Evolutionary conservation across 2,888 invertebrate species (phyloP).

Genomic region (Isoperla grammatica): DNA sequence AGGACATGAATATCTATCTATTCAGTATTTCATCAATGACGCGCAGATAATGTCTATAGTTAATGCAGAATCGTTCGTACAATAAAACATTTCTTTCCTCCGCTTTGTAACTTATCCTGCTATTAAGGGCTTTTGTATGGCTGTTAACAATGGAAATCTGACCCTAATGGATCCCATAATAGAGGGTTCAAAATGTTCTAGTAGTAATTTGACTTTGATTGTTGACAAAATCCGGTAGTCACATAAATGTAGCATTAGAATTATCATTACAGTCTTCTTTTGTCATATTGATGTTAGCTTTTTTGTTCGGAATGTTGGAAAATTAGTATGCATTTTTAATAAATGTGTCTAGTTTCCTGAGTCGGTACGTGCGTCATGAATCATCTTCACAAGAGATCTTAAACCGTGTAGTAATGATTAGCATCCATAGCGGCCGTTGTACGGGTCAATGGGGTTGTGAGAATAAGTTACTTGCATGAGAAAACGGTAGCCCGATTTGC

Average conservation of each 20-base stretch:
- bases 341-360: too few species aligned
- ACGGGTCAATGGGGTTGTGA: too few species aligned
- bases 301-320: too few species aligned
- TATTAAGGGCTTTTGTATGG: not conserved
- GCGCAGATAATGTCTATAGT: not conserved
- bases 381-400: too few species aligned
- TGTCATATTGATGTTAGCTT: too few species aligned
- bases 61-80: not conserved
- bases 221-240: not conserved
- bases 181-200: not conserved
- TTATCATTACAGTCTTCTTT: too few species aligned
- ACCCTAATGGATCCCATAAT: not conserved
- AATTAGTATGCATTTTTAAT: too few species aligned
- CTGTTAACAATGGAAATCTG: not conserved
- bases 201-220: not conserved
- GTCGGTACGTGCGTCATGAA: too few species aligned
- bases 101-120: not conserved
- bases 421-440: too few species aligned
- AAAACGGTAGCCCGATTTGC: too few species aligned
- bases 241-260: not conserved
- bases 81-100: not conserved
- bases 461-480: too few species aligned
- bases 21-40: constrained; percentile 2
- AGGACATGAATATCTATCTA: not conserved
- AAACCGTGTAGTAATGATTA: too few species aligned